Conservation (phyloP, 2,888 invertebrate species). For the Calameuta pallipes region DNA sequence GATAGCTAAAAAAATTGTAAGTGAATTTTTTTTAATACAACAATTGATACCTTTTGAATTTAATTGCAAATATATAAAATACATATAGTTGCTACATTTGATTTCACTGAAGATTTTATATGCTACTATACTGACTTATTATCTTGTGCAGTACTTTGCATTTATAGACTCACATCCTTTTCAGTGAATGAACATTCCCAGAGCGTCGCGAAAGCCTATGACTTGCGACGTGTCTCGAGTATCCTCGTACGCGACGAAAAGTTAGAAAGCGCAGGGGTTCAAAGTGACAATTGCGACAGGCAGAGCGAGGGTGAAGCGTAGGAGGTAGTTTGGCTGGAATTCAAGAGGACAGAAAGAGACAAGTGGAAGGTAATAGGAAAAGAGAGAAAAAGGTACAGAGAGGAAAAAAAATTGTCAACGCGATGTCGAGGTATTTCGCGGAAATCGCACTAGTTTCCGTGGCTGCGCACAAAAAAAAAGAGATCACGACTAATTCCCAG, state of each 20-base stretch:
- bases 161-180: background rate
- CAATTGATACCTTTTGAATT: background rate
- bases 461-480: background rate
- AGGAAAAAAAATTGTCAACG: conserved; percentile 8
- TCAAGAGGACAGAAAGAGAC: background rate
- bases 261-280: background rate
- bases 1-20: background rate
- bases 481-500: background rate
- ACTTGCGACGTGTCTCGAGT: background rate
- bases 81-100: background rate
- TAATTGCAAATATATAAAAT: background rate
- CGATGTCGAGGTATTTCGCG: conserved; percentile 7
- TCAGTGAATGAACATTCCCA: background rate
- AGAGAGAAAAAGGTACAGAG: background rate
- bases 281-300: background rate
- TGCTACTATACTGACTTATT: background rate
- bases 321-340: background rate
- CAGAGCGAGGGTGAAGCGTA: background rate
- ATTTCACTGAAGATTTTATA: background rate
- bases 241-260: background rate
- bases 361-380: background rate
- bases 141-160: background rate
- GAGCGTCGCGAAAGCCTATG: background rate
- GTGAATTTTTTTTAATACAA: background rate
- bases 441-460: background rate